Percentiles rank a stretch among this genome's conserved stretches.
phyloP scores from a whole-genome alignment of 2,113 vertebrate genomes.

The Mellivora capensis region DNA sequence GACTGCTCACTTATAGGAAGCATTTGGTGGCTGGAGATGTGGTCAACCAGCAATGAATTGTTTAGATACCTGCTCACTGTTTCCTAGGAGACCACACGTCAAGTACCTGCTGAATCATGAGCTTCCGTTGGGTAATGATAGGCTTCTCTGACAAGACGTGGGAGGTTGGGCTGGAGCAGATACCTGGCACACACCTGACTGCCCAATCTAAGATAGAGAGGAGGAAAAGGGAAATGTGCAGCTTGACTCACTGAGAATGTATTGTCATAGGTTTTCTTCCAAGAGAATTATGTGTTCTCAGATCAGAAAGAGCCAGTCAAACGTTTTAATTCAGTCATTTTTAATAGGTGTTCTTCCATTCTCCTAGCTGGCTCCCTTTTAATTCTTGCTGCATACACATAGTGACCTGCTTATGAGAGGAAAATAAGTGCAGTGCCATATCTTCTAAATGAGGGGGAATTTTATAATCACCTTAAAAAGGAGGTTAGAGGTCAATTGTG shows the following conservation, averaged over 20 bases:
- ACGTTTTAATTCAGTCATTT: background rate
- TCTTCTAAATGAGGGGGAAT: background rate
- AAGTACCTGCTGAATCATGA: slow-evolving; percentile 64
- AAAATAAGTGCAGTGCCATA: background rate
- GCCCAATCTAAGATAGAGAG: background rate
- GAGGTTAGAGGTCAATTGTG: background rate
- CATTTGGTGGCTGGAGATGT: background rate
- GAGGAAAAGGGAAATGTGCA: background rate
- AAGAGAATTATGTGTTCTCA: background rate
- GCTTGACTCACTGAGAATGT: background rate
- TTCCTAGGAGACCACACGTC: slow-evolving; percentile 60
- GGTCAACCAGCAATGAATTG: background rate
- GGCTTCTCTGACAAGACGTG: slow-evolving; percentile 15
- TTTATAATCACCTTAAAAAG: background rate
- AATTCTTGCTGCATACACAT: background rate
- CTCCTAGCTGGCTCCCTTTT: background rate
- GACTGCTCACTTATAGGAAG: background rate
- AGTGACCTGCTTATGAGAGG: background rate
- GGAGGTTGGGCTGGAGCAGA: background rate
- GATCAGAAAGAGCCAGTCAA: background rate
- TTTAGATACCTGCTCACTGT: background rate
- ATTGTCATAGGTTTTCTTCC: background rate
- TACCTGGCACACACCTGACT: slow-evolving; percentile 47
- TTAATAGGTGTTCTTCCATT: background rate
- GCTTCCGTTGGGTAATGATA: slow-evolving; percentile 46